These are phyloP conservation scores for Drosophila nannoptera DNA, from an alignment of 1,140 invertebrate species.

Conservation along the genomic window DNA sequence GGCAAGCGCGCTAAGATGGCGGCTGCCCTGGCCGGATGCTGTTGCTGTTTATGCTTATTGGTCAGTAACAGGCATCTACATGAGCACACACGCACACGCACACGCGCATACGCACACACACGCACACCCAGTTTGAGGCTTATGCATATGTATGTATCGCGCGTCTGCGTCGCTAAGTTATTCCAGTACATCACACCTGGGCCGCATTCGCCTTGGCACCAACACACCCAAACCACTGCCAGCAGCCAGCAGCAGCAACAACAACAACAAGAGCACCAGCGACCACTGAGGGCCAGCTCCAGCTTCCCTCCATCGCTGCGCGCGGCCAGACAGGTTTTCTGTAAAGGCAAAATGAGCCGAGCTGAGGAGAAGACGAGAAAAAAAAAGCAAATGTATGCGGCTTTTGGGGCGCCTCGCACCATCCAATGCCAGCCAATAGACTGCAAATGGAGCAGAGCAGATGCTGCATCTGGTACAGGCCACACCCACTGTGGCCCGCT, in stretches of 20 bases:
- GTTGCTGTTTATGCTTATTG: constrained; percentile 75
- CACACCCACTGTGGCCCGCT: constrained; percentile 59
- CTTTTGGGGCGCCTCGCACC: constrained; percentile 63
- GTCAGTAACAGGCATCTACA: constrained; percentile 62
- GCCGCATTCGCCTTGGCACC: constrained; percentile 41
- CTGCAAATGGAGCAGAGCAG: constrained; percentile 76
- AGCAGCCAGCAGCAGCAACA: constrained; percentile 14
- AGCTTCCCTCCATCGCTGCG: constrained; percentile 35
- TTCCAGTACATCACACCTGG: constrained; percentile 78
- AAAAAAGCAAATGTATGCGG: constrained; percentile 64
- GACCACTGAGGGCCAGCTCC: constrained; percentile 11
- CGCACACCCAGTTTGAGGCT: constrained; percentile 11
- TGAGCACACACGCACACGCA: constrained; percentile 27
- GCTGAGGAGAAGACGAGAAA: too few species aligned
- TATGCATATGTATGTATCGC: constrained; percentile 65
- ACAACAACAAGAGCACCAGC: constrained; percentile 18
- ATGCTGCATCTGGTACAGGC: constrained; percentile 58
- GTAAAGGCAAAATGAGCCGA: constrained; percentile 44
- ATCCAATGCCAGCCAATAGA: constrained; percentile 62
- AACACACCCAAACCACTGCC: constrained; percentile 4
- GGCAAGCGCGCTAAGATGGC: constrained; percentile 63
- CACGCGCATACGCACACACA: constrained; percentile 16
- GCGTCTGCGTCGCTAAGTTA: constrained; percentile 72
- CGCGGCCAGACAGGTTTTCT: constrained; percentile 63
- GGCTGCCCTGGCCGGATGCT: constrained; percentile 65